These are phyloP conservation scores for Drosophila willistoni DNA, from an alignment of 1,140 invertebrate species.

Conservation along the genomic window DNA sequence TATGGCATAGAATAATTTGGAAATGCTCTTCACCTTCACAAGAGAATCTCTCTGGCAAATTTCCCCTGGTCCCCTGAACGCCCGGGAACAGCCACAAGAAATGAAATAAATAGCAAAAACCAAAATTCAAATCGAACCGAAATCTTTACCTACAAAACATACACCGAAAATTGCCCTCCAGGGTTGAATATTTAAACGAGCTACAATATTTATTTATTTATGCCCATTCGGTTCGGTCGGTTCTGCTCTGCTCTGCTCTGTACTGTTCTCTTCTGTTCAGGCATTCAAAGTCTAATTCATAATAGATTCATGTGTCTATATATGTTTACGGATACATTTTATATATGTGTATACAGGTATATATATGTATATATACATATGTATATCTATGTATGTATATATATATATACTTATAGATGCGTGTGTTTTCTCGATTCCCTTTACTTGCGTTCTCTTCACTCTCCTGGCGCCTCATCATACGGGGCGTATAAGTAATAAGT, in stretches of 20 bases:
- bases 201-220: constrained; percentile 74
- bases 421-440: constrained; percentile 20
- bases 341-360: background rate
- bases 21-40: constrained; percentile 7
- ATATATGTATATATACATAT: background rate
- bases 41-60: constrained; percentile 6
- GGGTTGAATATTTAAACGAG: constrained; percentile 63
- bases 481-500: constrained; percentile 80
- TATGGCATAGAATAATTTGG: constrained; percentile 27
- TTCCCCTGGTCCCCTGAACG: background rate
- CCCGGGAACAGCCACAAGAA: background rate
- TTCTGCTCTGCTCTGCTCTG: constrained; percentile 19
- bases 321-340: no score
- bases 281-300: constrained; percentile 79
- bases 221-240: constrained; percentile 47
- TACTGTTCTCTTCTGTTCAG: constrained; percentile 37
- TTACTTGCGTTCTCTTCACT: constrained; percentile 12
- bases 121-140: constrained; percentile 56
- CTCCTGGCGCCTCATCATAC: constrained; percentile 35
- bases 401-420: constrained; percentile 18
- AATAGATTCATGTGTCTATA: constrained; percentile 71
- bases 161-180: constrained; percentile 65
- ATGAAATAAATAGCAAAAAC: background rate
- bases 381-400: background rate
- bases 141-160: constrained; percentile 43